phyloP scores from a whole-genome alignment of 2,113 vertebrate genomes.

The Mesocricetus auratus region DNA sequence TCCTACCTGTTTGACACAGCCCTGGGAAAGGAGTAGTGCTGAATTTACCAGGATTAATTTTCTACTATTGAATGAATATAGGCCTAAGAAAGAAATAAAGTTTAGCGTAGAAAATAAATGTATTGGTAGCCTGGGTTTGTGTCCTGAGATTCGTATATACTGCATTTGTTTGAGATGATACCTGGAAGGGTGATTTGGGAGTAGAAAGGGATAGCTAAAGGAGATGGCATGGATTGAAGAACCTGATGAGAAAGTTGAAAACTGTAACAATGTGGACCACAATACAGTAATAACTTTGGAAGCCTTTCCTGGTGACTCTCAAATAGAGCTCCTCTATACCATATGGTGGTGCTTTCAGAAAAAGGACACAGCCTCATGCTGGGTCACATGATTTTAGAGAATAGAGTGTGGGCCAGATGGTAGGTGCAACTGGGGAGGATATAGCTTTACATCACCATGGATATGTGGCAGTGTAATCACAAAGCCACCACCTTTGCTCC shows the following conservation, averaged over 20 bases:
- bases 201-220: neutral
- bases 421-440: neutral
- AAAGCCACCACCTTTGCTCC: slow-evolving; percentile 7
- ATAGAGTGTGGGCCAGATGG: neutral
- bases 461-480: neutral
- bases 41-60: slow-evolving; percentile 61
- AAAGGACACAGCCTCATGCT: neutral
- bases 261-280: neutral
- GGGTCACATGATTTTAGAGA: neutral
- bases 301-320: slow-evolving; percentile 41
- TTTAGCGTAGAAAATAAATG: slow-evolving; percentile 10
- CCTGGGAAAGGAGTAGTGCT: neutral
- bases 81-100: slow-evolving; percentile 8
- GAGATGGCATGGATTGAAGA: slow-evolving; percentile 11
- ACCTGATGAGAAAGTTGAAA: slow-evolving; percentile 2
- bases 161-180: slow-evolving; percentile 21
- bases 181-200: slow-evolving; percentile 7
- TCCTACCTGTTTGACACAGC: slow-evolving; percentile 9
- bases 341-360: neutral
- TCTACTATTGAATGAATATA: slow-evolving; percentile 1
- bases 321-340: neutral
- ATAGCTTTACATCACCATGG: neutral
- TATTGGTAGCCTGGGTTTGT: slow-evolving; percentile 39
- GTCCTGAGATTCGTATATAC: slow-evolving; percentile 4
- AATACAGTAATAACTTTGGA: slow-evolving; percentile 19